A percentile compares a stretch with the other conserved stretches of the same genome.
Conservation (phyloP, 1,140 invertebrate species). For the Calosoma granatense region DNA sequence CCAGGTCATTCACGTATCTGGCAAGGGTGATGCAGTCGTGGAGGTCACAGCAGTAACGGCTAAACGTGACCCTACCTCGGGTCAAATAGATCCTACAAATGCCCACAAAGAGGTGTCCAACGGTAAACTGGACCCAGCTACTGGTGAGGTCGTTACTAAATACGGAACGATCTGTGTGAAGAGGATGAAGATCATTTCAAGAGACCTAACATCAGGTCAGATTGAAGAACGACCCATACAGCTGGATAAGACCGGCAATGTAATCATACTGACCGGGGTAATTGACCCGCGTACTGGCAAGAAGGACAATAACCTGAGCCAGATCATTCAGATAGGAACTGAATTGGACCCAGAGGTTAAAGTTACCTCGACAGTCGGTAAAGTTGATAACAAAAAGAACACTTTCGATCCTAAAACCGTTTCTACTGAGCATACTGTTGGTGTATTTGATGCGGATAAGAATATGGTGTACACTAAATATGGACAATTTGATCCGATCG, state of each 20-base stretch:
- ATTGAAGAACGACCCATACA: slow-evolving; percentile 35
- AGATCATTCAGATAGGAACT: slow-evolving; percentile 52
- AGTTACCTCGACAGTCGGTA: slow-evolving; percentile 50
- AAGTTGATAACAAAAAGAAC: slow-evolving; percentile 51
- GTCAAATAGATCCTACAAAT: slow-evolving; percentile 33
- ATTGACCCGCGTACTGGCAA: slow-evolving; percentile 47
- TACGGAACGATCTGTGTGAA: slow-evolving; percentile 36
- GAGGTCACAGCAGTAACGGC: slow-evolving; percentile 46
- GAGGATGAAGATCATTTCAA: slow-evolving; percentile 28
- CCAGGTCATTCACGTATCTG: slow-evolving; percentile 39
- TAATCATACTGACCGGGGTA: slow-evolving; percentile 48
- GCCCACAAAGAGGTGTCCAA: slow-evolving; percentile 41
- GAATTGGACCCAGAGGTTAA: slow-evolving; percentile 55
- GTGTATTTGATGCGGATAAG: slow-evolving; percentile 52
- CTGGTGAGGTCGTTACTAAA: slow-evolving; percentile 49
- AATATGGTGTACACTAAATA: slow-evolving; percentile 58
- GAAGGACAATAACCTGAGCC: slow-evolving; percentile 47
- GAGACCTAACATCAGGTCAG: slow-evolving; percentile 41
- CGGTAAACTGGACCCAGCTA: slow-evolving; percentile 50
- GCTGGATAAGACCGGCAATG: slow-evolving; percentile 48
- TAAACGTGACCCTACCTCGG: slow-evolving; percentile 42
- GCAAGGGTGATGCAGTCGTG: slow-evolving; percentile 40
- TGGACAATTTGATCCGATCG: slow-evolving; percentile 52
- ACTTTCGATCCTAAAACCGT: slow-evolving; percentile 50
- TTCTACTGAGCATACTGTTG: slow-evolving; percentile 48